Base-by-base conservation (phyloP, 2,113 vertebrate genomes). In the Turnix velox region DNA sequence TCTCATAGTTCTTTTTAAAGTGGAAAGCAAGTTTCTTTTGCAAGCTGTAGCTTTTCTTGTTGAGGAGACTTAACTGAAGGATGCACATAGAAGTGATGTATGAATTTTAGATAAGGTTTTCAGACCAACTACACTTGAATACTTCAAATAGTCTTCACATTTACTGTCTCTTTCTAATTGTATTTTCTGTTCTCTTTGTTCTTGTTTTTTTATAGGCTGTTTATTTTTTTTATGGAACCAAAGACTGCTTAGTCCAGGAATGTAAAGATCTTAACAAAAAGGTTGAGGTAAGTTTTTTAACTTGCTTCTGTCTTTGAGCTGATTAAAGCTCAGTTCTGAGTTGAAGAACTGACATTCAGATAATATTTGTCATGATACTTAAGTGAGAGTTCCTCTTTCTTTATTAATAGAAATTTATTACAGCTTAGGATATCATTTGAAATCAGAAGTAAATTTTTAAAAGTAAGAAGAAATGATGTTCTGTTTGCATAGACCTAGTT, bases 251-350 rank as follows among this genome's bases (percentile, higher is more conserved):
- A 94, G 98, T 99, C 66, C 99, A 99, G 95, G 99, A 99, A 97
- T 99, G 99, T 97, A 99, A 99, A 96, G 99, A 99, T 93, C 98
- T 99, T 97, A 98, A 99, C 97, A 99, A 99, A 97, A 99, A 98
- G 96, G 97, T 99, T 96, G 99, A 99, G 99, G 99, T 99, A 98
- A 97, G 97, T 92, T 72, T 94, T 91, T 96, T 73, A 79, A 52
- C 40, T 92, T 94, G 74, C 40, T 67, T 87, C 5, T 79, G 40
- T 71, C 37, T 68, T 46, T 55, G 39, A 75, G 23, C 27, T 72
- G 69, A 46, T 12, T 81, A 49, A 82, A 73, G 16, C 59, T 92
- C 35, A 39, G 63, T 73, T 84, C 12, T 62, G 28, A 84, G 48
- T 83, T 75, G 27, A 57, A 33, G 61, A 51, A 39, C n/a, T 71